These are phyloP conservation scores for Martes flavigula DNA, from an alignment of 2,797 vertebrate genomes.

Conservation along the genomic window DNA sequence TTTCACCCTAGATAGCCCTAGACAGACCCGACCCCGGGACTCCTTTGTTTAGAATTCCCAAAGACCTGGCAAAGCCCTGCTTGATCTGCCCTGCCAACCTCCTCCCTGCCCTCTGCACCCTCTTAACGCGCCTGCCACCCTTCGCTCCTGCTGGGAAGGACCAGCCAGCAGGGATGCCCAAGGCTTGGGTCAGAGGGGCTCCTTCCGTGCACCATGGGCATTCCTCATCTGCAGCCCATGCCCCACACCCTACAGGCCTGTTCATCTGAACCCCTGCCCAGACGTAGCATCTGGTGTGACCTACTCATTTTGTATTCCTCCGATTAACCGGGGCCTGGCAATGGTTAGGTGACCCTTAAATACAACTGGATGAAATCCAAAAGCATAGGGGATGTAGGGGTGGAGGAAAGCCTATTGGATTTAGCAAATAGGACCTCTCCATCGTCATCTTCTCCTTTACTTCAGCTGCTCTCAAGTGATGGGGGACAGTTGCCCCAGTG, in stretches of 20 bases:
- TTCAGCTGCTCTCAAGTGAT: neutral
- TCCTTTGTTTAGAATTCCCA: neutral
- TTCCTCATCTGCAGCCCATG: neutral
- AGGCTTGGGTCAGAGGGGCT: neutral
- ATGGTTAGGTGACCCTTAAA: neutral
- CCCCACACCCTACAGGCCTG: neutral
- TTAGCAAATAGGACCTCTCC: neutral
- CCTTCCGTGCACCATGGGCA: neutral
- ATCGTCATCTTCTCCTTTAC: neutral
- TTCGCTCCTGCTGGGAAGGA: neutral
- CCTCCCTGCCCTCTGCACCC: neutral
- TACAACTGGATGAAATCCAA: neutral
- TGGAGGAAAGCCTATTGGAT: neutral
- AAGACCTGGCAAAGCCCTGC: neutral
- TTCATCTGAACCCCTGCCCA: neutral
- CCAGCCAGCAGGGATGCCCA: neutral
- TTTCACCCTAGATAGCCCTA: neutral
- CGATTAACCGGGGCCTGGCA: neutral
- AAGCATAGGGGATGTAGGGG: neutral
- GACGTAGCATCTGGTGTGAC: neutral
- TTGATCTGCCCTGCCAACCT: neutral
- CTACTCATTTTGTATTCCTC: neutral
- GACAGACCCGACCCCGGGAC: neutral
- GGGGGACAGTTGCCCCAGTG: no score
- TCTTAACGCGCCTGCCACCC: neutral